Conservation (phyloP, 2,797 vertebrate species). For the Falco biarmicus region DNA sequence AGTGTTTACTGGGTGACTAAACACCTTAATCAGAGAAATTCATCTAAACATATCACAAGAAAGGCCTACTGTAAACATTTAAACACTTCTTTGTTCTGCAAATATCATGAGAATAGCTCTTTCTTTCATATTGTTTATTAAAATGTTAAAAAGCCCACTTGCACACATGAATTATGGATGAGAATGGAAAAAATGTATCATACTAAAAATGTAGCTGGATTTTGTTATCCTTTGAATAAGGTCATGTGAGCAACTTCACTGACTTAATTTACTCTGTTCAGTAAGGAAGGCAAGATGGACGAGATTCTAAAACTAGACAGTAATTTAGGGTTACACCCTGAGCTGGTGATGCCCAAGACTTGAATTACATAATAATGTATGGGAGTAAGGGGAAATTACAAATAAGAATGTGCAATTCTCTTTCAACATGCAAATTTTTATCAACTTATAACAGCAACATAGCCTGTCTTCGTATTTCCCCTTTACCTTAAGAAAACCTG, state of each 20-base stretch:
- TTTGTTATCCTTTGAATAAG: not conserved
- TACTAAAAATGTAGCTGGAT: not conserved
- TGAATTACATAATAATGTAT: not conserved
- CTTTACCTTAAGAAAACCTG: not conserved
- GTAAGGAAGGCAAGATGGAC: not conserved
- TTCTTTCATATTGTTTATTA: conserved; percentile 43
- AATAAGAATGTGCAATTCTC: not conserved
- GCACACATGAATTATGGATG: conserved; percentile 54
- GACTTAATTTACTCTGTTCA: not conserved
- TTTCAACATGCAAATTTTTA: not conserved
- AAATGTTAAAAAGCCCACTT: conserved; percentile 54
- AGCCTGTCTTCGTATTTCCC: not conserved
- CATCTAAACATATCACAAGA: conserved; percentile 15
- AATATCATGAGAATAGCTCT: conserved; percentile 31
- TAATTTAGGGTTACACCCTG: not conserved
- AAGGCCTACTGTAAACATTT: conserved; percentile 51
- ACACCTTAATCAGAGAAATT: conserved; percentile 33
- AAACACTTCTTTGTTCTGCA: conserved; percentile 15
- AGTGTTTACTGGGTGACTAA: not conserved
- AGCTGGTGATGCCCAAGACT: not conserved
- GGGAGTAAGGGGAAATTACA: not conserved
- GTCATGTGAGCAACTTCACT: not conserved
- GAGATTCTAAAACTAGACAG: not conserved
- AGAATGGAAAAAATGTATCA: conserved; percentile 47
- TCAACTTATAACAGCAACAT: not conserved